Evolutionary conservation across 2,888 invertebrate genomes (phyloP).

Genomic region (Plebejus anna): DNA sequence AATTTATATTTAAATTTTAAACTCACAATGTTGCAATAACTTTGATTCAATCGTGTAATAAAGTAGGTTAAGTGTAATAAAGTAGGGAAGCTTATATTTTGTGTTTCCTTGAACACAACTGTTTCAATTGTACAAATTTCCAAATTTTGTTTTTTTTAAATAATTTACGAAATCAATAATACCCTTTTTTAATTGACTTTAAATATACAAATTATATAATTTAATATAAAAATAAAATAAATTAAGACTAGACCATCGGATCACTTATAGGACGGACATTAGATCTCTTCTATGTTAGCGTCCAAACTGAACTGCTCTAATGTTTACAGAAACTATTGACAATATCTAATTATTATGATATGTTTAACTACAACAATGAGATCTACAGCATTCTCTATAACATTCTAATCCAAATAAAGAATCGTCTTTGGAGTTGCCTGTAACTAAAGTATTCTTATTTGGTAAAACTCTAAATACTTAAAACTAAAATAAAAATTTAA

Average conservation of each 20-base stretch:
- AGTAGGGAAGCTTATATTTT: neutral
- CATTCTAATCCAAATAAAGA: neutral
- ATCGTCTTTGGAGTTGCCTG: no score
- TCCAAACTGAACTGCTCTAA: neutral
- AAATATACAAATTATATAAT: neutral
- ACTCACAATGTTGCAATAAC: neutral
- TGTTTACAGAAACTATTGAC: neutral
- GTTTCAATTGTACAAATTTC: neutral
- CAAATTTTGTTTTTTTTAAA: neutral
- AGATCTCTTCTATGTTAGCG: neutral
- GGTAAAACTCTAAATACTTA: no score
- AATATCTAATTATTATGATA: slow-evolving; percentile 11
- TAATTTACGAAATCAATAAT: neutral
- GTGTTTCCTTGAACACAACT: neutral
- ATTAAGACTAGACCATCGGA: neutral
- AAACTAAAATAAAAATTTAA: neutral
- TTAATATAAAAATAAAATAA: neutral
- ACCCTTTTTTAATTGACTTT: neutral
- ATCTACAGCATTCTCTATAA: neutral
- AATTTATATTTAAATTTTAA: neutral
- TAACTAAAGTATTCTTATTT: no score
- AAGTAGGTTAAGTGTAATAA: neutral
- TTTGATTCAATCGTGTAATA: neutral
- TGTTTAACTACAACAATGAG: slow-evolving; percentile 1
- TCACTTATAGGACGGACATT: neutral